phyloP scores from a whole-genome alignment of 2,797 vertebrate genomes.

The Enteromius unitaeniatus region DNA sequence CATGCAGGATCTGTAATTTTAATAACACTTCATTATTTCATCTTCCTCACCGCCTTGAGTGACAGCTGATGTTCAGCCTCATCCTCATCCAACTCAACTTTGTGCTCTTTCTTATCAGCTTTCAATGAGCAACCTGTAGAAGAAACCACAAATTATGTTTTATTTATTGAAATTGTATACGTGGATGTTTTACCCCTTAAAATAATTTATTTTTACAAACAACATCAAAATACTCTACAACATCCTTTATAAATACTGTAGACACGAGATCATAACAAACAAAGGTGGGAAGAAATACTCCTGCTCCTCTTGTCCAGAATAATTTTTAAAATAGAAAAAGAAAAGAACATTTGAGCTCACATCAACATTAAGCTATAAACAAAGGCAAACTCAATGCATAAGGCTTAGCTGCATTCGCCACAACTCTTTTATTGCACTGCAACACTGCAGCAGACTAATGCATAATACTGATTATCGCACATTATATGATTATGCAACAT shows the following conservation, averaged over 20 bases:
- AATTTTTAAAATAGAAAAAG: neutral
- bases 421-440: conserved; percentile 16
- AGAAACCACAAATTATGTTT: neutral
- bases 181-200: neutral
- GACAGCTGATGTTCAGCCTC: conserved; percentile 84
- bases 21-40: neutral
- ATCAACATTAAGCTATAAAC: conserved; percentile 40
- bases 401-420: conserved; percentile 45
- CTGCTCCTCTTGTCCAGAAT: neutral
- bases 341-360: neutral
- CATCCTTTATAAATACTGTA: neutral
- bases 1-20: neutral
- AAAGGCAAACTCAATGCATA: conserved; percentile 33
- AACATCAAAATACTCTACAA: neutral
- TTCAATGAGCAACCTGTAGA: conserved; percentile 77
- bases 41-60: conserved; percentile 79
- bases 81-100: conserved; percentile 78
- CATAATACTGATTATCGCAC: neutral
- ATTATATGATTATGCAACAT: conserved; percentile 25
- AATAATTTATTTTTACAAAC: neutral
- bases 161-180: neutral
- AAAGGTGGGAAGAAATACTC: neutral
- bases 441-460: neutral
- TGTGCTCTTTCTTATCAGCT: conserved; percentile 79
- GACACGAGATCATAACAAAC: neutral